Evolutionary conservation across 2,888 invertebrate genomes (phyloP).

Genomic region (Gari tellinella): DNA sequence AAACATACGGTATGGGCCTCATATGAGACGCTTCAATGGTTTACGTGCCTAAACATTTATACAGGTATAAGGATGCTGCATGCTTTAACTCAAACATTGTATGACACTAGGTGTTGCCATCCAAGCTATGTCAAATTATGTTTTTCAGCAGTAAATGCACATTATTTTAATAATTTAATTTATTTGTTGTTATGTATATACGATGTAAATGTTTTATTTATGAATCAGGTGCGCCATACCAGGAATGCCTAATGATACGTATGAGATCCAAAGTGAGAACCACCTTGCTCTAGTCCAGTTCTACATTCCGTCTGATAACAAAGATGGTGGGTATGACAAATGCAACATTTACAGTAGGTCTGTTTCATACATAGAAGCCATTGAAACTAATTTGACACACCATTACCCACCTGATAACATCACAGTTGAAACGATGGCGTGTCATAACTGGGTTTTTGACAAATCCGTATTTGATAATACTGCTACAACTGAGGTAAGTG

Average conservation of each 20-base stretch:
- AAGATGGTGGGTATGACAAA: slow-evolving; percentile 15
- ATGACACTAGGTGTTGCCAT: no score
- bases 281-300: slow-evolving; percentile 50
- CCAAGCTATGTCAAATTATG: no score
- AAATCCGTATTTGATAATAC: slow-evolving; percentile 25
- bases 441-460: slow-evolving; percentile 51
- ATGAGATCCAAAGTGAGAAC: slow-evolving; percentile 40
- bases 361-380: no score
- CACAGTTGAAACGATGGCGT: neutral
- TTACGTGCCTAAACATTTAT: no score
- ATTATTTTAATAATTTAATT: no score
- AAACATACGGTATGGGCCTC: no score
- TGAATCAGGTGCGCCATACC: slow-evolving; percentile 70
- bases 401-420: neutral
- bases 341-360: slow-evolving; percentile 8
- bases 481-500: slow-evolving; percentile 44
- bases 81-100: no score
- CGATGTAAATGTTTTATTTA: no score
- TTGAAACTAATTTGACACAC: neutral
- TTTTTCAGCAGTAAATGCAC: neutral
- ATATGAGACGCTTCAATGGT: no score
- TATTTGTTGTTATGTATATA: no score
- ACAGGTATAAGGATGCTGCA: no score
- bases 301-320: slow-evolving; percentile 48
- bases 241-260: slow-evolving; percentile 65